A percentile compares a stretch with the other conserved stretches of the same genome.
Conservation (phyloP, 1,140 invertebrate species). For the Contarinia nasturtii region DNA sequence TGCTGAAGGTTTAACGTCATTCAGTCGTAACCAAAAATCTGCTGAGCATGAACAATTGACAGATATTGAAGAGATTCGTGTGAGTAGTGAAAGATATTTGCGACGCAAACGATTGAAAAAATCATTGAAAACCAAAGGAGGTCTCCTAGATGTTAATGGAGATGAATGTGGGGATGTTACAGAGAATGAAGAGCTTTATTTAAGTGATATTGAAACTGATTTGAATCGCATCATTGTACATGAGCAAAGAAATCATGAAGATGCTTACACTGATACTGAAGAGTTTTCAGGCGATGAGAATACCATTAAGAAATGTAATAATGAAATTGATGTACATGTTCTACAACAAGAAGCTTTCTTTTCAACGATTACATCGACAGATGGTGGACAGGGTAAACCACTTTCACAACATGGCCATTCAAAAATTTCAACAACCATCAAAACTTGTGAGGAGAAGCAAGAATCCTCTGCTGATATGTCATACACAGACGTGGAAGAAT, state of each 20-base stretch:
- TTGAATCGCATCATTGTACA: not conserved
- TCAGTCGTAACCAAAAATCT: not conserved
- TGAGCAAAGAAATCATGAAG: not conserved
- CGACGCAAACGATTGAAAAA: too few species aligned
- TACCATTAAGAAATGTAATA: not conserved
- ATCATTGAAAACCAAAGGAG: too few species aligned
- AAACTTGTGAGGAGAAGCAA: too few species aligned
- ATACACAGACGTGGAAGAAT: slow-evolving; percentile 30
- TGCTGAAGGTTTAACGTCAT: slow-evolving; percentile 8
- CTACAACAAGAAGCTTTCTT: slow-evolving; percentile 4
- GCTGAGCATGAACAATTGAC: slow-evolving; percentile 19
- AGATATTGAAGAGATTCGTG: slow-evolving; percentile 30
- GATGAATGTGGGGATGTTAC: slow-evolving; percentile 11
- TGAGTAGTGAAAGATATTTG: slow-evolving; percentile 8
- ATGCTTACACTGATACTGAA: slow-evolving; percentile 12
- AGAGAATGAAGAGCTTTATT: slow-evolving; percentile 31
- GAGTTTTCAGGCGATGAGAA: slow-evolving; percentile 15
- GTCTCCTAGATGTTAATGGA: too few species aligned
- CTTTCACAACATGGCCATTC: too few species aligned
- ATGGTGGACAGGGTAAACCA: not conserved
- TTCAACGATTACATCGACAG: not conserved
- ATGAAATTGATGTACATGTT: not conserved
- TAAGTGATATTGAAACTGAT: slow-evolving; percentile 24
- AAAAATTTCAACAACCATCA: too few species aligned
- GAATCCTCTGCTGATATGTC: not conserved